Base-by-base conservation (phyloP, 2,797 vertebrate species). In the Pitangus sulphuratus region DNA sequence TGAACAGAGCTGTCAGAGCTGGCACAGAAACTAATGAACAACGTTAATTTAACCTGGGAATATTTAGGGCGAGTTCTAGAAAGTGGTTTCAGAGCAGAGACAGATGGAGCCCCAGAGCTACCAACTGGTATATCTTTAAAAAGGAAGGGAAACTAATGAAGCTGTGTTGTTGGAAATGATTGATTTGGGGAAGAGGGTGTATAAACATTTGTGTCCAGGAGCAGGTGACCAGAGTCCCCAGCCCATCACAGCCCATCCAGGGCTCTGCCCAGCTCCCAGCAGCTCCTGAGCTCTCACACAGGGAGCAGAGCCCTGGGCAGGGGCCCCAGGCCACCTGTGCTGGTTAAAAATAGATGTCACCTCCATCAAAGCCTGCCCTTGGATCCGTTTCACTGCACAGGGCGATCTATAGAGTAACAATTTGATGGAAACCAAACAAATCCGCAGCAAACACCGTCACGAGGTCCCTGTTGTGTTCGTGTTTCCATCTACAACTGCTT, bases 271-370 rank as follows among this genome's bases (percentile, higher is more conserved):
- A 37, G 37, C 37, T 37, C 37, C 37, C n/a, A 53, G 24, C 50
- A 2, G 30, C 51, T n/a, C 87, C 84, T 35, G 25, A 66, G 10
- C 40, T 42, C 6, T 3, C 26, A 11, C 0, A 3, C 40, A 24
- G 58, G 22, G 76, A 62, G 71, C 12, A 35, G 58, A 54, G 37
- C 40, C 40, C 30, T 4, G 7, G 53, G 56, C 18, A 42, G 53
- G 20, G 61, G 40, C 53, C 47, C 44, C 11, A 2, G 11, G 57
- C 91, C 89, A 92, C 87, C 93, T 90, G 89, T 74, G 80, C 84
- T 47, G 39, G 16, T 39, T 68, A 93, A 90, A 95, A 96, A 93
- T 84, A 92, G 69, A 35, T 18, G 12, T 40, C 33, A 90, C 64
- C 83, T 80, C 74, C 40, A 33, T 9, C 31, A 0, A 39, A 19